phyloP scores from a whole-genome alignment of 2,113 vertebrate species.

The Trachemys scripta region DNA sequence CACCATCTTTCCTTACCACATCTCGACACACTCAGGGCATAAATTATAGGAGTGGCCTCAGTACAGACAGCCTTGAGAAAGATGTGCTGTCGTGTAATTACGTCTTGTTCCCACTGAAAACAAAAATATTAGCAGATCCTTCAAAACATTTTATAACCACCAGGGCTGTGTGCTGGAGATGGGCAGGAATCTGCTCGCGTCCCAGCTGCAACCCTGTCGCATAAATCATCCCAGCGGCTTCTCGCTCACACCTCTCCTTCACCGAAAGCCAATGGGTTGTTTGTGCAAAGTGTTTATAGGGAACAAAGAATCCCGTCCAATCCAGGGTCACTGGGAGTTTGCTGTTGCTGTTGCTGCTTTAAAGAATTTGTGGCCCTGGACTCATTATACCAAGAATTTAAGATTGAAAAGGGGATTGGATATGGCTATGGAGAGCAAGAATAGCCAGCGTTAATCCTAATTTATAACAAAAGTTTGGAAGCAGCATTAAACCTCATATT shows the following conservation, averaged over 20 bases:
- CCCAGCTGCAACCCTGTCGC: background rate
- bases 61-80: background rate
- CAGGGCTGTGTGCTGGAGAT: background rate
- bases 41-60: constrained; percentile 18
- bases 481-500: background rate
- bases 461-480: background rate
- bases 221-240: background rate
- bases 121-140: background rate
- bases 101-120: background rate
- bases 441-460: background rate
- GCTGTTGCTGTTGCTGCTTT: background rate
- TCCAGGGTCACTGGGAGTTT: background rate
- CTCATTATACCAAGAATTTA: background rate
- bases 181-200: fast-evolving
- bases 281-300: background rate
- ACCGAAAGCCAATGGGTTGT: background rate
- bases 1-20: background rate
- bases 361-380: background rate
- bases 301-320: background rate
- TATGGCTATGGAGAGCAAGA: background rate
- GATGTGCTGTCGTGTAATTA: background rate
- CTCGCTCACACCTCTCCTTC: background rate
- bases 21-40: fast-evolving
- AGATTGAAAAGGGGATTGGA: background rate
- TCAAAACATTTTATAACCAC: background rate